Percentiles rank a stretch among this genome's conserved stretches.
Evolutionary conservation across 1,140 invertebrate species (phyloP).

Genomic region (Aporrectodea caliginosa): DNA sequence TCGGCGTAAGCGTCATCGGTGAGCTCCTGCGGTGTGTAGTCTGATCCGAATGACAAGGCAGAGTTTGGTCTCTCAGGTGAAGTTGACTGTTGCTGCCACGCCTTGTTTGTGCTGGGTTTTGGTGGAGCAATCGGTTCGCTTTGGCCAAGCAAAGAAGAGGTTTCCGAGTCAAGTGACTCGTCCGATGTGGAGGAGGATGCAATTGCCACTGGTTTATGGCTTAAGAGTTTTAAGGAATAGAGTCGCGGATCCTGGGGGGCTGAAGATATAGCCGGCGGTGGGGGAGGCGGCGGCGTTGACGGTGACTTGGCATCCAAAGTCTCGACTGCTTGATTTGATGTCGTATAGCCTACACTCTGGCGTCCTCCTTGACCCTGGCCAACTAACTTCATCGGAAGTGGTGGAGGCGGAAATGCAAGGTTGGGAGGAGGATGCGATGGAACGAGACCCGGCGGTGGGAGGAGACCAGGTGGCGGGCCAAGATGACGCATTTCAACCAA

Average conservation of each 20-base stretch:
- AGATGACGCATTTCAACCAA: background rate
- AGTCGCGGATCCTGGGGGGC: background rate
- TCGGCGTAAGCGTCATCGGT: constrained; percentile 16
- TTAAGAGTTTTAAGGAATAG: background rate
- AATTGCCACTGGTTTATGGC: background rate
- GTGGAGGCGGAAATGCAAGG: background rate
- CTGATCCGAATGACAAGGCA: background rate
- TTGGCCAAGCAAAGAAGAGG: too few relatives aligned
- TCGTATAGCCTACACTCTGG: background rate
- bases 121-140: too few relatives aligned
- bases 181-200: background rate
- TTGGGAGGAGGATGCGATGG: background rate
- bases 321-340: background rate
- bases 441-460: background rate
- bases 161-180: background rate
- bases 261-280: background rate
- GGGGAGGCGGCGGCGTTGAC: background rate
- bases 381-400: background rate
- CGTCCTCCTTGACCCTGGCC: background rate
- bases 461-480: background rate
- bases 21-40: background rate
- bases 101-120: too few relatives aligned
- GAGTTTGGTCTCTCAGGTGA: background rate
- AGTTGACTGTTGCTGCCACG: background rate
- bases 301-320: background rate